phyloP scores from a whole-genome alignment of 2,797 vertebrate species.

The Spondyliosoma cantharus region DNA sequence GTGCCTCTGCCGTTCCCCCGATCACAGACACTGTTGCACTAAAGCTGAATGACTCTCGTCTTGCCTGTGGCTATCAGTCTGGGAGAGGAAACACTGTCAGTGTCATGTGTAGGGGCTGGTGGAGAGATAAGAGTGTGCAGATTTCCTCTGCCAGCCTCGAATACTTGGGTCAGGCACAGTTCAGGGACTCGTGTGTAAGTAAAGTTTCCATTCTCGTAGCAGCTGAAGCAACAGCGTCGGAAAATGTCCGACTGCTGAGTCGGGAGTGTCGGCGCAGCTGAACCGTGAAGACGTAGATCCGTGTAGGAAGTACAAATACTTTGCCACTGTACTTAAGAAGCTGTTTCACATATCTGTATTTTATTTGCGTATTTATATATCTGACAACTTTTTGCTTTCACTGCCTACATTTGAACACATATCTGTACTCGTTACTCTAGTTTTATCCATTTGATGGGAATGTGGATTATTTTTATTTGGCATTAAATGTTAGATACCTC shows the following conservation, averaged over 20 bases:
- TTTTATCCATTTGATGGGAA: no score
- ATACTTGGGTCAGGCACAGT: constrained; percentile 43
- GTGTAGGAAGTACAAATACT: background rate
- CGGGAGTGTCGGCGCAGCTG: background rate
- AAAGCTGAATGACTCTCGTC: constrained; percentile 4
- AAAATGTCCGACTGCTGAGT: constrained; percentile 31
- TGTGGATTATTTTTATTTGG: no score
- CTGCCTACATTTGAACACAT: no score
- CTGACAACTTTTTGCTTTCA: no score
- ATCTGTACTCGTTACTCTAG: no score
- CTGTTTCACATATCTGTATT: no score
- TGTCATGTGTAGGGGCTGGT: background rate
- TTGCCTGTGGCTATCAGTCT: constrained; percentile 4
- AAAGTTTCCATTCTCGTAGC: constrained; percentile 14
- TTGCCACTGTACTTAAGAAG: no score
- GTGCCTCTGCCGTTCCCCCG: background rate
- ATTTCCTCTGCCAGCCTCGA: background rate
- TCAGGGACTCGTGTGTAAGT: constrained; percentile 34
- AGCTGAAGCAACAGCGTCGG: constrained; percentile 63
- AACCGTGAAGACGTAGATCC: background rate
- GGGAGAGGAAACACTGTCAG: background rate
- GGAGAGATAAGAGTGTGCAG: constrained; percentile 11
- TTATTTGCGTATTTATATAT: no score
- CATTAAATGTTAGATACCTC: no score
- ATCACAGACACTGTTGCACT: background rate